Evolutionary conservation across 2,888 invertebrate genomes (phyloP), one percentile per base, ranked within the genome.

Genomic region (Drosophila robusta): DNA sequence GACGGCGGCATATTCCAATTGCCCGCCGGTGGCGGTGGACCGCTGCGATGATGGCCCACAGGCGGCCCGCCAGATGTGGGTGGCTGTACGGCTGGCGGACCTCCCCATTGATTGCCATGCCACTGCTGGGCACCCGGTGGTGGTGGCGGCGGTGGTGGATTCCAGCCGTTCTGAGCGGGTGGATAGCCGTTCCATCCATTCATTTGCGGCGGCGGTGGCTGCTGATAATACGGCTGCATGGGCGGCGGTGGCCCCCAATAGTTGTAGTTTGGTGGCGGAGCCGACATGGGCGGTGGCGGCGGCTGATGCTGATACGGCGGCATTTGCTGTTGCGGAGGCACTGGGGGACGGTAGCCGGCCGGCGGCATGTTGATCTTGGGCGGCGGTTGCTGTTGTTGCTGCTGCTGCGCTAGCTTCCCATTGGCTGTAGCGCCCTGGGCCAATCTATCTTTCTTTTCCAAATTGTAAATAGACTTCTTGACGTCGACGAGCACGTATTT

Each of bases 391-490:
- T 62, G 81, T 12, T 46, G 75, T 32, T 62, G 81, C 14, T 70
- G 84, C 14, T 57, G 63, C 34, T 63, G 77, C 58, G 68, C 56
- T 50, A 84, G 86, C 14, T 42, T 72, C 8, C 78, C 81, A 62
- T 83, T 89, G 4, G 67, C 18, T 3, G 64, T 38, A 2, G 60
- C 22, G 5, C 71, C 65, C 24, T 65, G 71, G 2, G 55, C 57
- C 26, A 65, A 46, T 34, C 83, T 69, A 7, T 91, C 90, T 45
- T 91, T 91, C 44, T 95, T 94, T 90, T 97, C 97, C 36, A 96
- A 95, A 92, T 97, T 97, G 38, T 97, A 96, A 9, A 98, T 90
- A 0, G 98, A 98, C 92, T 98, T 98, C 90, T 98, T 98, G 0
- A 98, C 98, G 90, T 98, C 98, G 9, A 98, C 94, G 42, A 95